Evolutionary conservation across 2,113 vertebrate genomes (phyloP).

Genomic region (Archilochus colubris): DNA sequence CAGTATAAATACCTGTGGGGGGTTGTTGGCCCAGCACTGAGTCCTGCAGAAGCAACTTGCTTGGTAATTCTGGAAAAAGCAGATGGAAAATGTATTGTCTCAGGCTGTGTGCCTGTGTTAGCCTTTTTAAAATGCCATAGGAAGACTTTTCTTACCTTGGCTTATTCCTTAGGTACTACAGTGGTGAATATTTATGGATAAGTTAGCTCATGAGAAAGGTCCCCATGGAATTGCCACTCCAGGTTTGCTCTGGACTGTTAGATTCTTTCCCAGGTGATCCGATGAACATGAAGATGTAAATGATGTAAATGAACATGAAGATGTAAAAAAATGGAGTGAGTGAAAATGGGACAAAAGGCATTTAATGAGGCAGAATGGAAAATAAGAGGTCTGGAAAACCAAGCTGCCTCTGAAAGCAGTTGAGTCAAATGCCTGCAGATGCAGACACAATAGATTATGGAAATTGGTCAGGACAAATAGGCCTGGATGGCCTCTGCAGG

Average conservation of each 20-base stretch:
- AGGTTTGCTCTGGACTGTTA: not conserved
- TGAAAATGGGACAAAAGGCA: not conserved
- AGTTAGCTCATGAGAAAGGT: not conserved
- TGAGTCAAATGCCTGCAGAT: not conserved
- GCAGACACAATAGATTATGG: conserved; percentile 10
- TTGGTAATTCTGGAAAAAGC: not conserved
- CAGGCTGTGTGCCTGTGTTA: not conserved
- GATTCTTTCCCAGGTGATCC: not conserved
- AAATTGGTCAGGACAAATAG: conserved; percentile 21
- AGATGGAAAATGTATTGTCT: accelerated
- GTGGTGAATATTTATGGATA: not conserved
- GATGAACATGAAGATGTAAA: not conserved
- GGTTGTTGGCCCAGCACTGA: not conserved
- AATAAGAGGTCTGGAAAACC: not conserved
- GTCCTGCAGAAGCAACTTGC: not conserved
- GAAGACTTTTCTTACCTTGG: not conserved
- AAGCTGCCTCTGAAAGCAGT: not conserved
- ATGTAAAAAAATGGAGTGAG: not conserved
- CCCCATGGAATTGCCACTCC: not conserved
- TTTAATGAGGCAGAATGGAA: not conserved
- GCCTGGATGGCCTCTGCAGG: not conserved
- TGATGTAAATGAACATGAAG: not conserved
- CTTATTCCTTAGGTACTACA: not conserved
- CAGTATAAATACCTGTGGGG: not conserved
- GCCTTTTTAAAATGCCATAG: not conserved